Percentiles rank a stretch among this genome's conserved stretches.
Evolutionary conservation across 2,113 vertebrate species (phyloP).

Genomic region (Rhea pennata): DNA sequence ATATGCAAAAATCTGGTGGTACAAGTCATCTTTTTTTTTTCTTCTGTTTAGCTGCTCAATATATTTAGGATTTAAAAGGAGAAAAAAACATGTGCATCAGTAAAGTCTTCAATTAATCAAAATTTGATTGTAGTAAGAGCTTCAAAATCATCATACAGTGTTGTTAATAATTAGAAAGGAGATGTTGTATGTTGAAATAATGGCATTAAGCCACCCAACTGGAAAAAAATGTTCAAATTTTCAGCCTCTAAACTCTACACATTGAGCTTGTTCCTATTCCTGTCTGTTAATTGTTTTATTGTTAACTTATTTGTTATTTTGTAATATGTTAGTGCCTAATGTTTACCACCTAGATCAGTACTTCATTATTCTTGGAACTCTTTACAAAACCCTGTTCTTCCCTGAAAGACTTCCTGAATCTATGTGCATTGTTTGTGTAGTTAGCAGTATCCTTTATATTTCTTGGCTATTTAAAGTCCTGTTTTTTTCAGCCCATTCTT

Average conservation of each 20-base stretch:
- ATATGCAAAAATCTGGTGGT: background rate
- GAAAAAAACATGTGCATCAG: background rate
- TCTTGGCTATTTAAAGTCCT: background rate
- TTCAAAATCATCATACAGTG: background rate
- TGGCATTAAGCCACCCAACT: background rate
- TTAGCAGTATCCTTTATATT: background rate
- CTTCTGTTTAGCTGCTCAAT: background rate
- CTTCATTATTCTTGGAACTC: background rate
- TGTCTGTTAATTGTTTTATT: background rate
- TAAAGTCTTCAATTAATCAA: constrained; percentile 1
- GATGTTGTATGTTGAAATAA: background rate
- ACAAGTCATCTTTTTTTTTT: background rate
- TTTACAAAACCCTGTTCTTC: background rate
- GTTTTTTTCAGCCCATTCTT: background rate
- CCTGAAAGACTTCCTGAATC: background rate
- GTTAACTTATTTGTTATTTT: background rate
- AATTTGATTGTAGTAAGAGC: background rate
- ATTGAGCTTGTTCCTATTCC: background rate
- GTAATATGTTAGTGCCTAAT: background rate
- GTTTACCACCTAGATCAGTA: background rate
- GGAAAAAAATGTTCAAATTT: background rate
- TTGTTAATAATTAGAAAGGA: constrained; percentile 9
- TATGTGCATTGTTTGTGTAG: background rate
- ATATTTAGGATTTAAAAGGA: background rate
- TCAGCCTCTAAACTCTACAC: background rate